Conservation (phyloP, 35 echinoderm and acorn worm species). For the Hemicentrotus pulcherrimus region DNA sequence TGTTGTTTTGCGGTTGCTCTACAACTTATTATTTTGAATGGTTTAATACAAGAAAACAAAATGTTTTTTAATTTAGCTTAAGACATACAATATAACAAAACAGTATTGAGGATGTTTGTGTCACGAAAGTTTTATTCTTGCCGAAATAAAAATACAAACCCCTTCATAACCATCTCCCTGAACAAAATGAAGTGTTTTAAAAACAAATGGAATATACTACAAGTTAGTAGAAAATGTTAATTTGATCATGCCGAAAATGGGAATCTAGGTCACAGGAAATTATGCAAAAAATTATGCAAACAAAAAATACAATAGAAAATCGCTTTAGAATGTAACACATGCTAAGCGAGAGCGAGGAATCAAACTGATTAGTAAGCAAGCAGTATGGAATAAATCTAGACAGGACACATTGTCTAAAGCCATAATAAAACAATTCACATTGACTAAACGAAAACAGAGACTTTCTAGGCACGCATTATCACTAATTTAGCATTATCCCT, state of each 20-base stretch:
- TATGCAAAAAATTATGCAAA: neutral
- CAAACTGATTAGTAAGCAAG: neutral
- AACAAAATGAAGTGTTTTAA: neutral
- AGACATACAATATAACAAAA: neutral
- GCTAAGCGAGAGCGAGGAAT: neutral
- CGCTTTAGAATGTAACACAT: neutral
- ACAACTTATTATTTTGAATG: neutral
- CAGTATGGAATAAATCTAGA: neutral
- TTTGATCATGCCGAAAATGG: neutral
- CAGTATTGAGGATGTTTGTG: neutral
- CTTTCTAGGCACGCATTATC: neutral
- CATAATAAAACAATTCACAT: no score
- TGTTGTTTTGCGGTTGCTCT: no score
- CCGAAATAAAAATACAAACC: neutral
- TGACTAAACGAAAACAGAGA: neutral
- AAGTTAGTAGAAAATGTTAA: neutral
- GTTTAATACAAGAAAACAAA: neutral
- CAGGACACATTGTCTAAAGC: neutral
- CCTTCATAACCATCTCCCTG: conserved; percentile 16
- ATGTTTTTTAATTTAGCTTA: neutral
- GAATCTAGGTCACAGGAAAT: neutral
- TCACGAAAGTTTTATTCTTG: neutral
- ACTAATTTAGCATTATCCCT: neutral
- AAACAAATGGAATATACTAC: neutral
- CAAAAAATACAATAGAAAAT: neutral